A percentile compares a stretch with the other conserved stretches of the same genome.
Evolutionary conservation across 1,140 invertebrate species (phyloP).

Genomic region (Panagrolaimus sp.): DNA sequence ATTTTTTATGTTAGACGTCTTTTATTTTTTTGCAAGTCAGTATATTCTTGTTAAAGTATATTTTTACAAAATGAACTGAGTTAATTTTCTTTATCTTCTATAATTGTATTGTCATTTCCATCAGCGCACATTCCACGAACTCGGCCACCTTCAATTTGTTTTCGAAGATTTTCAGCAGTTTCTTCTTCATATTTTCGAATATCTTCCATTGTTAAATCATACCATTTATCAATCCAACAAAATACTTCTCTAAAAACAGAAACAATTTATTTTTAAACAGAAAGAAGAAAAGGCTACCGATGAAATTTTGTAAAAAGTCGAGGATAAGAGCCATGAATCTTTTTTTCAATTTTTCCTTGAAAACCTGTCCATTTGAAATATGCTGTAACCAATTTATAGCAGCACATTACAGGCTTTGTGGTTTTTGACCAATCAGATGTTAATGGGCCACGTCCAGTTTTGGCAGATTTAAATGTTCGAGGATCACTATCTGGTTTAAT

Average conservation of each 20-base stretch:
- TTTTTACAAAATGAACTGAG: not conserved
- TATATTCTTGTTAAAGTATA: not conserved
- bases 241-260: conserved; percentile 94
- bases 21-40: not conserved
- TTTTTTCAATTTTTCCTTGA: conserved; percentile 83
- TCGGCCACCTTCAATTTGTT: conserved; percentile 17
- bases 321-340: conserved; percentile 69
- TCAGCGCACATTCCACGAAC: conserved; percentile 27
- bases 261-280: conserved; percentile 90
- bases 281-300: conserved; percentile 60
- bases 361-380: conserved; percentile 98
- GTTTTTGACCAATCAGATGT: conserved; percentile 70
- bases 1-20: not conserved
- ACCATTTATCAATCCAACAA: conserved; percentile 88
- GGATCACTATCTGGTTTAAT: conserved; percentile 86
- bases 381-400: conserved; percentile 90
- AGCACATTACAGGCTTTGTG: conserved; percentile 82
- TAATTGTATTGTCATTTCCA: not conserved
- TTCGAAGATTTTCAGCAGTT: conserved; percentile 74
- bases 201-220: conserved; percentile 86
- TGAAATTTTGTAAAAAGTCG: conserved; percentile 32
- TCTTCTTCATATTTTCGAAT: conserved; percentile 83
- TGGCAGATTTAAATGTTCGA: conserved; percentile 77
- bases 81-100: not conserved
- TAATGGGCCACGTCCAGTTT: conserved; percentile 87